Base-by-base conservation (phyloP, 2,888 invertebrate genomes). In the Hofmannophila pseudospretella region DNA sequence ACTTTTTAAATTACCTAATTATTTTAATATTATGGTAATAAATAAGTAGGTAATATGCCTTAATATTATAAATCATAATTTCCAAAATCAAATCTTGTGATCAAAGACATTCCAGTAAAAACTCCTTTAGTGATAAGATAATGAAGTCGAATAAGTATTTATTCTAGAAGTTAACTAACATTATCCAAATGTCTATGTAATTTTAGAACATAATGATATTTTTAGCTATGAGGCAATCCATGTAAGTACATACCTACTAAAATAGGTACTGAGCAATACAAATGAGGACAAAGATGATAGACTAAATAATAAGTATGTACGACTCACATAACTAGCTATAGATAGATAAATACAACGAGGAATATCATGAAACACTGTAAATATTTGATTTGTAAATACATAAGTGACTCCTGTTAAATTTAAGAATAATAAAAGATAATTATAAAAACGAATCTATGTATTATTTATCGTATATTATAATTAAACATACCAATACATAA, bases 21-120 rank as follows among this genome's bases (percentile, higher is more conserved):
- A n/a, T n/a, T n/a, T n/a, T n/a, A n/a, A n/a, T n/a, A n/a, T n/a
- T n/a, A n/a, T n/a, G n/a, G n/a, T n/a, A n/a, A n/a, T n/a, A n/a
- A n/a, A n/a, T n/a, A n/a, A n/a, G n/a, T n/a, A n/a, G n/a, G n/a
- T n/a, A n/a, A n/a, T n/a, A n/a, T n/a, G n/a, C n/a, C n/a, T n/a
- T n/a, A n/a, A n/a, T n/a, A n/a, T n/a, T n/a, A n/a, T n/a, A n/a
- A n/a, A n/a, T n/a, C n/a, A n/a, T n/a, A n/a, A n/a, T n/a, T 16
- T 16, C 16, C 23, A 36, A 44, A 39, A 34, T 26, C 33, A 47
- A 54, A 42, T 35, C 42, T 51, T 64, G 67, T 67, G 66, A 67
- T 67, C 54, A 47, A 58, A 59, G 50, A 61, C 67, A 67, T 67
- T 67, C 67, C 67, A 61, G 47, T 54, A 46, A 46, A 34, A 44